Percentiles rank a stretch among this genome's conserved stretches.
Evolutionary conservation across 2,113 vertebrate species (phyloP).

Genomic region (Centropus bengalensis): DNA sequence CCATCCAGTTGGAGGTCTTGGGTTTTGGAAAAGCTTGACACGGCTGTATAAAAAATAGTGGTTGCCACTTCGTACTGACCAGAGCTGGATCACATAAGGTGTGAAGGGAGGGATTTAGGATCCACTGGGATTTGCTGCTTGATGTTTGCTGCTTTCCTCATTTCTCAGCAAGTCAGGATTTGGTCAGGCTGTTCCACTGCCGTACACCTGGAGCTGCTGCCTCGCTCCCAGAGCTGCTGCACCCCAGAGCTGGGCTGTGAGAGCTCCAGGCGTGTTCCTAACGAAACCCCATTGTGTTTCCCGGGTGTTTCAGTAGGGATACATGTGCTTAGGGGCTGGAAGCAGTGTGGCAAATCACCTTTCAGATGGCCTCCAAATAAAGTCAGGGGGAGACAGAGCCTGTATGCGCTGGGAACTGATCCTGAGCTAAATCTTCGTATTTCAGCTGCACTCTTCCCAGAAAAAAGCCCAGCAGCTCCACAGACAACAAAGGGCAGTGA

Average conservation of each 20-base stretch:
- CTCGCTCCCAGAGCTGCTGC: background rate
- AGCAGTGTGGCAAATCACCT: background rate
- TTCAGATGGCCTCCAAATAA: background rate
- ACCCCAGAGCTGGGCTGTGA: background rate
- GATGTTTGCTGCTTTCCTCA: background rate
- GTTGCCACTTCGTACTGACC: background rate
- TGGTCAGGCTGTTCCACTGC: rapidly evolving
- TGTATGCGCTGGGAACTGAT: background rate
- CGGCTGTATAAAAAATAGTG: background rate
- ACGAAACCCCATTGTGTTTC: background rate
- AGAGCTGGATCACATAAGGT: background rate
- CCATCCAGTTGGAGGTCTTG: background rate
- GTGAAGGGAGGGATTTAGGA: background rate
- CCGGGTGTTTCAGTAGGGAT: background rate
- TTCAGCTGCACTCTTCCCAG: constrained; percentile 72
- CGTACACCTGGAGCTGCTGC: background rate
- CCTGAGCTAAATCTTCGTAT: background rate
- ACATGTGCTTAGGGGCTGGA: rapidly evolving
- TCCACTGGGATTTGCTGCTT: background rate
- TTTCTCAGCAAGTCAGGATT: background rate
- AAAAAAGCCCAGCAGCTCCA: constrained; percentile 9
- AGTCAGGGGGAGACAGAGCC: background rate
- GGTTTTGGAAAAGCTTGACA: background rate
- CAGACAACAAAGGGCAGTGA: background rate
- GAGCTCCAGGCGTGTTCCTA: background rate